Evolutionary conservation across 2,888 invertebrate species (phyloP).

Genomic region (Tiliacea aurago): DNA sequence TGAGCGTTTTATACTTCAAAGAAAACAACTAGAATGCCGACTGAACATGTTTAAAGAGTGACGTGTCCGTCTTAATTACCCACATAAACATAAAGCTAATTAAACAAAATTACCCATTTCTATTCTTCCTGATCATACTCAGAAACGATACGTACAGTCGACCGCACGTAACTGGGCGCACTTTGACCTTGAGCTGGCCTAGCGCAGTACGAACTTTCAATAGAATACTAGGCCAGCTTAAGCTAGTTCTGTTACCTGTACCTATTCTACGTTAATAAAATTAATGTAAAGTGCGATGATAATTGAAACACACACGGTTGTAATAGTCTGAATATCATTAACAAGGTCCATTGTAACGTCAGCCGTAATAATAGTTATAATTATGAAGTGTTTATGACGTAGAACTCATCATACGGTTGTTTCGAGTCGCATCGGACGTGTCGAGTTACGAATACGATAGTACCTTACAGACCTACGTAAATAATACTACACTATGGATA

Average conservation of each 20-base stretch:
- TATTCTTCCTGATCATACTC: conserved; percentile 27
- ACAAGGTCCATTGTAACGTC: conserved; percentile 43
- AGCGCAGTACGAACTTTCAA: neutral
- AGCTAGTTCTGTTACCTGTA: neutral
- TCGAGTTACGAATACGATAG: conserved; percentile 33
- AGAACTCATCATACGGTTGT: conserved; percentile 41
- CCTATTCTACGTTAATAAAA: conserved; percentile 13
- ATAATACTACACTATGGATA: neutral
- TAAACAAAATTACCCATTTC: conserved; percentile 12
- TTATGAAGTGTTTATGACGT: conserved; percentile 50
- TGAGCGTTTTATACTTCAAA: neutral
- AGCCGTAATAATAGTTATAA: conserved; percentile 38
- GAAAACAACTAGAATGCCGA: neutral
- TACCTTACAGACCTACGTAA: conserved; percentile 3
- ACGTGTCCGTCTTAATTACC: conserved; percentile 10
- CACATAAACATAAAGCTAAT: conserved; percentile 17
- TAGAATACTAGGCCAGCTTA: neutral
- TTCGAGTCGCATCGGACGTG: conserved; percentile 21
- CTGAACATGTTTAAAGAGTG: neutral
- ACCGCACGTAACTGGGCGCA: too few species aligned
- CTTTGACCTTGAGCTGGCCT: neutral
- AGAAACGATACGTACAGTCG: conserved; percentile 5
- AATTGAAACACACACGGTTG: conserved; percentile 31
- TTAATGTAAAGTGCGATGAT: conserved; percentile 27
- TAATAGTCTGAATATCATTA: conserved; percentile 46